Base-by-base conservation (phyloP, 2,113 vertebrate genomes). In the Anhinga rufa region DNA sequence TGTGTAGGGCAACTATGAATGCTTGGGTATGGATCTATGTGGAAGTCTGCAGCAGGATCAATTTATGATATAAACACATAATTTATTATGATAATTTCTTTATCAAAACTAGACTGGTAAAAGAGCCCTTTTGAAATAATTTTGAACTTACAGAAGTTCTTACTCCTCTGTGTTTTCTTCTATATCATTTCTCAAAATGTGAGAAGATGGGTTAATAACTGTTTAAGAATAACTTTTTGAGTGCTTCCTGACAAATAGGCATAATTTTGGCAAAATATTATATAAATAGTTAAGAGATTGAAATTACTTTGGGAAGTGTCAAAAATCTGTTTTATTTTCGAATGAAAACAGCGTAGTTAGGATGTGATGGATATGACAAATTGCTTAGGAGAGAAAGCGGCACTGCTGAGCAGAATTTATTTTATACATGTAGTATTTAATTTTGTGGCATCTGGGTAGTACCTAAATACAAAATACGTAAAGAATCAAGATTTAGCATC, bases 1-100 rank as follows among this genome's bases (percentile, higher is more conserved):
- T 3, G 21, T 17, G 2, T 2, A 34, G 28, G 44, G 25, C 44
- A 72, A 5, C 48, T 10, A 0, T 0, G 0, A 10, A 0, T 34
- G 24, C 28, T 25, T 44, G 29, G 46, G 42, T 10, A 8, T 40
- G 62, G 66, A 20, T 60, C 48, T 51, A 0, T 25, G 12, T 21
- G 46, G 24, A 74, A 54, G 46, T 15, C 55, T 80, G 28, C 57
- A 46, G 70, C 31, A 24, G n/a, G 4, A 42, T 62, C 28, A 38
- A 13, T 46, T 46, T 46, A 46, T 46, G 46, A 46, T 46, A 44
- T 46, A 44, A 14, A 44, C 15, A 44, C 42, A 44, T 17, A 44
- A 17, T 44, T 44, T 44, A 42, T 42, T 42, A 44, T 48, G 46
- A 48, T 20, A 48, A 9, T 21, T 54, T 62, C n/a, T 48, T 61